Base-by-base conservation (phyloP, 23 tunicate species). In the Corella eumyota region DNA sequence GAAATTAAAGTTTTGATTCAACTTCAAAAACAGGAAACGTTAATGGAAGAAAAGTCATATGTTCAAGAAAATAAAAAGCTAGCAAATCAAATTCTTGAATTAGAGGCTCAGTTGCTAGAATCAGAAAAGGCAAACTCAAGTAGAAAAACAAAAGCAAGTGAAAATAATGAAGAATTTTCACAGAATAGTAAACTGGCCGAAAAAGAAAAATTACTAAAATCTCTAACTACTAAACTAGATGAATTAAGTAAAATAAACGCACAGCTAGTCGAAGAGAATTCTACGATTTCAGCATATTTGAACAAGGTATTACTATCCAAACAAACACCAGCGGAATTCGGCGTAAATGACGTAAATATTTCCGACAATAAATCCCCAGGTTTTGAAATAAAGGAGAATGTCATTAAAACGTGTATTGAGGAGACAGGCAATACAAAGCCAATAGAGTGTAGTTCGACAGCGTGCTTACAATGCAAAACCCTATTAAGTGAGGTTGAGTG, bases 401-500 rank as follows among this genome's bases (percentile, higher is more conserved):
- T 29, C 19, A 2, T 45, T 60, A 3, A 44, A 33, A 30, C 25
- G 24, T 17, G 65, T 32, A 25, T 4, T 15, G 2, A 34, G 15
- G 3, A 54, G 29, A 17, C 60, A 23, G 15, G 33, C 2, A 6
- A 25, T 3, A 6, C 27, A 24, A 6, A n/a, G n/a, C n/a, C n/a
- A n/a, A n/a, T 7, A 9, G 57, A 51, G 57, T 51, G 57, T 27
- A 6, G 4, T 32, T 38, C 68, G 52, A 34, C 68, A 30, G 44
- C 30, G 13, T 32, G 44, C 44, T 25, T 23, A 32, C 40, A 38
- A 2, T 38, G 68, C 19, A 40, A 62, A 51, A 32, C 68, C 48
- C 53, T 75, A 64, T 65, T 61, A 54, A 66, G 82, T 46, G 82
- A 57, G 32, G 31, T 75, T 2, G 73, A 75, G 67, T n/a, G 67